Base-by-base conservation (phyloP, 2,797 vertebrate species). In the Enteromius thamalakanensis region DNA sequence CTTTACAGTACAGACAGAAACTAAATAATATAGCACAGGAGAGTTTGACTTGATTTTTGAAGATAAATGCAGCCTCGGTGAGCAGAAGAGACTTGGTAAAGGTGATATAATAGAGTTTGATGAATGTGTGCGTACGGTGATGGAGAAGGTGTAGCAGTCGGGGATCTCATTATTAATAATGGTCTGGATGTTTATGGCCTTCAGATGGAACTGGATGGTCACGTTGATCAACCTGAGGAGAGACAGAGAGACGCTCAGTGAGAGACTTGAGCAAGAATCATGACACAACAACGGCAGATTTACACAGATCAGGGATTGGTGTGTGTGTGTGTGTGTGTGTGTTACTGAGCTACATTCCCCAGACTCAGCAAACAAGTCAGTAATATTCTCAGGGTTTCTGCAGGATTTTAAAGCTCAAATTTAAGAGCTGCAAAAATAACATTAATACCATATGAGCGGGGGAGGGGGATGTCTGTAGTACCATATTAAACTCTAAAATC, bases 141-240 rank as follows among this genome's bases (percentile, higher is more conserved):
- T 92, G 0, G 92, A 90, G 89, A 99, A 99, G 76, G 96, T 97
- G 90, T 98, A 98, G 89, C 97, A 98, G 94, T 99, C 97, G 0
- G 97, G 97, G 86, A 98, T 96, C 88, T 98, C 96, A 0, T 98
- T 97, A 90, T 99, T 97, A 87, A 97, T 95, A 32, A 99, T 96
- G 7, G 96, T 96, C 93, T 98, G 97, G 69, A 98, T 96, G 90
- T 99, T 98, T 89, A 98, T 99, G 72, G 97, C 96, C 90, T 98
- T 98, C 88, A 99, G 91, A 91, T 97, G 94, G 91, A 98, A 99
- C 85, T 94, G 92, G 77, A 99, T 94, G 1, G 96, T 97, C 67
- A 99, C 95, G 6, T 96, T 97, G 88, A 99, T 96, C 88, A 98
- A 91, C 87, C 97, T 98, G 89, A 0, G 80, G 80, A 81, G 6